Evolutionary conservation across 2,888 invertebrate species (phyloP).

Genomic region (Microctonus aethiopoides): DNA sequence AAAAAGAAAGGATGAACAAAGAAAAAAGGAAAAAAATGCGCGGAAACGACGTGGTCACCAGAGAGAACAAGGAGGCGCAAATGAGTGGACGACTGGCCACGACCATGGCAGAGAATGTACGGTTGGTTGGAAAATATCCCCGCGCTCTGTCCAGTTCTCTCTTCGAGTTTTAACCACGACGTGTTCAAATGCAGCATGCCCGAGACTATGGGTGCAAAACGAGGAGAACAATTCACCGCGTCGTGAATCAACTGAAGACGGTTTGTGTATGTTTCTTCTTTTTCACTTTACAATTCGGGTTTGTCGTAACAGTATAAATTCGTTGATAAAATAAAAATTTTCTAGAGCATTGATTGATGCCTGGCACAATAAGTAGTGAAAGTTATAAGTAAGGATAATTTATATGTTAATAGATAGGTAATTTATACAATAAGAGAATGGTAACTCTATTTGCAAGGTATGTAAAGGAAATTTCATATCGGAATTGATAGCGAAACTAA

Average conservation of each 20-base stretch:
- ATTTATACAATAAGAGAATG: neutral
- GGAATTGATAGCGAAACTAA: neutral
- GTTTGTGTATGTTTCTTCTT: neutral
- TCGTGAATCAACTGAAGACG: neutral
- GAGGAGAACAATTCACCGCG: slow-evolving; percentile 2
- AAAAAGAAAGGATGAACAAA: slow-evolving; percentile 30
- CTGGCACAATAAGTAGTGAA: slow-evolving; percentile 29
- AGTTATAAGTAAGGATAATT: too few species aligned
- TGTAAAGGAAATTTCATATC: neutral
- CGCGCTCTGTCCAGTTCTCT: slow-evolving; percentile 1
- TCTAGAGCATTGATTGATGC: slow-evolving; percentile 35
- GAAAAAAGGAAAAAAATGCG: slow-evolving; percentile 34
- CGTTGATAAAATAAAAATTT: neutral
- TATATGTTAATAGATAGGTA: neutral
- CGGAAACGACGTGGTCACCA: slow-evolving; percentile 37
- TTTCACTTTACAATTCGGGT: neutral
- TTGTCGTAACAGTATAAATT: neutral
- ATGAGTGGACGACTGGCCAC: slow-evolving; percentile 57
- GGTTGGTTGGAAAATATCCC: slow-evolving; percentile 25
- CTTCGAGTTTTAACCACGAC: slow-evolving; percentile 13
- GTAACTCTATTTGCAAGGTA: neutral
- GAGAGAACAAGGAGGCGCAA: slow-evolving; percentile 56
- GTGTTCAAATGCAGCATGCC: slow-evolving; percentile 5
- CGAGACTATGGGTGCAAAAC: neutral
- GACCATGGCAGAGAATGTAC: slow-evolving; percentile 53